Evolutionary conservation across 2,113 vertebrate genomes (phyloP).

Genomic region (Crocuta crocuta): DNA sequence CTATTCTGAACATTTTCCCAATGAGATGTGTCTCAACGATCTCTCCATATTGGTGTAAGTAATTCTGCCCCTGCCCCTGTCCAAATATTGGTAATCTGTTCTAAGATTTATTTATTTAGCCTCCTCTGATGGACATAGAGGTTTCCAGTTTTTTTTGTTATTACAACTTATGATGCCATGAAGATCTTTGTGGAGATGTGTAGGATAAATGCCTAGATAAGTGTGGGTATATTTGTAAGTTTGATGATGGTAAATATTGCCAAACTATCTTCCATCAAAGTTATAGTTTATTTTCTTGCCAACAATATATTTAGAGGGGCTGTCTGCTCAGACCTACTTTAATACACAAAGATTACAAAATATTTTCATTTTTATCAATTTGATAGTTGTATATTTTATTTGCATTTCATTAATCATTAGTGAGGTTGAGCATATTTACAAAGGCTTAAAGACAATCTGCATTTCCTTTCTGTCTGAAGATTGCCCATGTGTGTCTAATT

Average conservation of each 20-base stretch:
- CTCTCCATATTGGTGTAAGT: neutral
- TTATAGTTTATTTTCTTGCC: neutral
- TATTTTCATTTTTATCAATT: neutral
- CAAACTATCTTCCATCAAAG: neutral
- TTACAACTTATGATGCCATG: neutral
- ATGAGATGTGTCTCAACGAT: neutral
- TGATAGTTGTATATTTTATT: neutral
- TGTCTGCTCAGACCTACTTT: neutral
- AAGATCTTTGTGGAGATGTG: neutral
- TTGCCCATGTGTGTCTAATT: neutral
- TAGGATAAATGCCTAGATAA: neutral
- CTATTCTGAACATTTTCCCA: neutral
- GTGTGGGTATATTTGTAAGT: neutral
- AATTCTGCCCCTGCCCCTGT: too few relatives aligned
- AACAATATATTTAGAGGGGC: neutral
- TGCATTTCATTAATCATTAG: neutral
- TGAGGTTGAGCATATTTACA: neutral
- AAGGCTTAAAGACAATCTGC: neutral
- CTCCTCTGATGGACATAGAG: neutral
- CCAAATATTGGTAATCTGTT: fast-evolving
- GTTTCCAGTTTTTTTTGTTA: neutral
- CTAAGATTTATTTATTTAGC: neutral
- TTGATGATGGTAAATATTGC: neutral
- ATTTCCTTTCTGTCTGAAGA: neutral
- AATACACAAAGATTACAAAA: neutral